phyloP scores from a whole-genome alignment of 2,888 invertebrate species.

The Prostheceraeus crozeri region DNA sequence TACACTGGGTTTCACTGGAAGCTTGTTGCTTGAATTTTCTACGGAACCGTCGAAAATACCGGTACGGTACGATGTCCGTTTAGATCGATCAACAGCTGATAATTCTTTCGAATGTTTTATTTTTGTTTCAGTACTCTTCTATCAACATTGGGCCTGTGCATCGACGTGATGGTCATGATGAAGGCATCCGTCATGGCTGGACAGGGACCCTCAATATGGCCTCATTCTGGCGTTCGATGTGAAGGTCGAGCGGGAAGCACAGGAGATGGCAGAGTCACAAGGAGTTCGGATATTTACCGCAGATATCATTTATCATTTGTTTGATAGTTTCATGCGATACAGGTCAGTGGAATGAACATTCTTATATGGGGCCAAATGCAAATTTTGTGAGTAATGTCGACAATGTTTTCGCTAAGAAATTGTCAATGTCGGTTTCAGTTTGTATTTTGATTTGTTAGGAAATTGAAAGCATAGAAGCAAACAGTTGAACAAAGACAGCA shows the following conservation, averaged over 20 bases:
- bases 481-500: no score
- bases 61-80: slow-evolving; percentile 45
- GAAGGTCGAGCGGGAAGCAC: slow-evolving; percentile 92
- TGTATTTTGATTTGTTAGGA: no score
- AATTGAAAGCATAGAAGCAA: no score
- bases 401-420: no score
- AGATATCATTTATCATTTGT: slow-evolving; percentile 98
- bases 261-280: slow-evolving; percentile 85
- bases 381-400: background rate
- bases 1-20: slow-evolving; percentile 93
- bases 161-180: slow-evolving; percentile 97
- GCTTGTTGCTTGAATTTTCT: slow-evolving; percentile 89
- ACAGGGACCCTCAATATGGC: slow-evolving; percentile 86
- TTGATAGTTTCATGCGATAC: slow-evolving; percentile 77
- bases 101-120: slow-evolving; percentile 25
- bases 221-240: slow-evolving; percentile 99
- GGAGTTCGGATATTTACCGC: slow-evolving; percentile 77
- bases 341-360: no score
- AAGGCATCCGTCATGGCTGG: slow-evolving; percentile 99
- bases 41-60: slow-evolving; percentile 57
- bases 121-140: slow-evolving; percentile 74
- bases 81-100: background rate
- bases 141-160: slow-evolving; percentile 98
- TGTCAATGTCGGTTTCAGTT: no score
- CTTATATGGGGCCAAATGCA: background rate